Base-by-base conservation (phyloP, 2,113 vertebrate genomes). In the Pleuronectes platessa region DNA sequence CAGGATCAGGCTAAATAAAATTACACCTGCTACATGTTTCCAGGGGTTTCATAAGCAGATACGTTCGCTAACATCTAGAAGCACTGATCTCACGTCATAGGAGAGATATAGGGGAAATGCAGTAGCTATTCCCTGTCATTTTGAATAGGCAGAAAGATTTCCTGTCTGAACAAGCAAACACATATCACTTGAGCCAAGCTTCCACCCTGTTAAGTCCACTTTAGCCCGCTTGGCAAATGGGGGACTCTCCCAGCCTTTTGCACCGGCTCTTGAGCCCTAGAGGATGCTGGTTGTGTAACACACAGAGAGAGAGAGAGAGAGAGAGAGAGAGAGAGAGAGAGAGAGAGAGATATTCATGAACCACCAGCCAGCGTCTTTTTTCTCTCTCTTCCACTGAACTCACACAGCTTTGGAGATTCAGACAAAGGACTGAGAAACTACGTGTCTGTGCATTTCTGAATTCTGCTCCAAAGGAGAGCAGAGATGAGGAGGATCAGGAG, bases 221-320 rank as follows among this genome's bases (percentile, higher is more conserved):
- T 86, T 71, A 84, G 82, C 71, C 75, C 3, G 11, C 68, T 75
- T 80, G 87, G 79, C 83, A 88, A 90, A 90, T 23, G 14, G 20
- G 24, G 79, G 79, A 81, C 79, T 87, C 81, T 89, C 77, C 79
- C 74, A 81, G 79, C 68, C 55, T 84, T 74, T 76, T 72, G 61
- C 74, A 76, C 26, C 26, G 71, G 59, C 77, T 68, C 62, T 72
- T 23, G 68, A 78, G 45, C 45, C 60, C 26, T 58, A 62, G 58
- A 85, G 79, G 82, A 87, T 83, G 76, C 63, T 69, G 78, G 71
- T 88, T 87, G 76, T 80, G 81, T 88, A 86, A 88, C 68, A 78
- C 20, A 72, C 62, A 77, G 21, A 60, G 59, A 64, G 62, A 8
- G 60, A 37, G n/a, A 63, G 13, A 62, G 60, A 68, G 24, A 68